These are phyloP conservation scores for Calliopsis andreniformis DNA, from an alignment of 1,140 invertebrate species.

Conservation along the genomic window DNA sequence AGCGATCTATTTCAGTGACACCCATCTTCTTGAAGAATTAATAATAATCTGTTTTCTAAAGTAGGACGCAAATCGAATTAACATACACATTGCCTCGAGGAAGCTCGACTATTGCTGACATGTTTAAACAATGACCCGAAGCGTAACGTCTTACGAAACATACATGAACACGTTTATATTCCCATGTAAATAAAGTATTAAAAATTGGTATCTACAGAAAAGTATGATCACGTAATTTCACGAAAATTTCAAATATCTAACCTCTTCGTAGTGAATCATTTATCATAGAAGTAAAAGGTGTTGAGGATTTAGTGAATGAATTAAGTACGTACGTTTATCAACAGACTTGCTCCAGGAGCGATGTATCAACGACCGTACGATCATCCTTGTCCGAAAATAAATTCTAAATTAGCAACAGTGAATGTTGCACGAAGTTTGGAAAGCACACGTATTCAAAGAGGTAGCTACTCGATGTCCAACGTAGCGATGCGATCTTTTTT, in stretches of 20 bases:
- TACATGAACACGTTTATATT: background rate
- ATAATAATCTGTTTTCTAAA: constrained; percentile 19
- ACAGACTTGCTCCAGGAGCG: background rate
- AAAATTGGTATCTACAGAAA: too few relatives aligned
- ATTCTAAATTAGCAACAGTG: background rate
- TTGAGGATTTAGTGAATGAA: constrained; percentile 38
- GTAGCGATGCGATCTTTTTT: background rate
- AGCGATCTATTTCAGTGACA: background rate
- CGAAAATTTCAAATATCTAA: background rate
- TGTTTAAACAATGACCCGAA: background rate
- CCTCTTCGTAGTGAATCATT: background rate
- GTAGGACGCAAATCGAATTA: constrained; percentile 35
- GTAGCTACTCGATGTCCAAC: background rate
- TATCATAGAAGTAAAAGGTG: background rate
- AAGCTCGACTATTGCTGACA: background rate
- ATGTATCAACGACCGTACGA: constrained; percentile 21
- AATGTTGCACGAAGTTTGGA: background rate
- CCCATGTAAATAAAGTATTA: too few relatives aligned
- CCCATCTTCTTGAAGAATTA: background rate
- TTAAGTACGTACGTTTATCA: constrained; percentile 15
- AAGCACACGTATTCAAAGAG: background rate
- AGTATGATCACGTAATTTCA: too few relatives aligned
- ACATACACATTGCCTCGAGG: constrained; percentile 8
- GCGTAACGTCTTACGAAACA: background rate
- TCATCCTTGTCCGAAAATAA: constrained; percentile 45